phyloP scores from a whole-genome alignment of 2,888 invertebrate species.

The Ophion ellenae region DNA sequence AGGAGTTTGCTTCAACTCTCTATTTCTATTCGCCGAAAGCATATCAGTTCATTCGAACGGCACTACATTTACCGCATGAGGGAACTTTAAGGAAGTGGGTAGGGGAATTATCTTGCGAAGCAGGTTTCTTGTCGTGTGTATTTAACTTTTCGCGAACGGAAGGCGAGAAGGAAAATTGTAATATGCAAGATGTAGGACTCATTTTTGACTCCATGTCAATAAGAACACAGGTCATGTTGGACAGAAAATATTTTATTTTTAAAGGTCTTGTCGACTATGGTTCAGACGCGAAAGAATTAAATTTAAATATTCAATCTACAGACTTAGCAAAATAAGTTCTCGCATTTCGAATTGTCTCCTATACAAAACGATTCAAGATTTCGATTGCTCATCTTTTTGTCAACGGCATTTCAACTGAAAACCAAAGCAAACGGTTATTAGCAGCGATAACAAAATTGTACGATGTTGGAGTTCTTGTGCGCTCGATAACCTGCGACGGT shows the following conservation, averaged over 20 bases:
- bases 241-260: neutral
- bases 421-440: neutral
- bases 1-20: constrained; percentile 4
- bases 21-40: constrained; percentile 2
- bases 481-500: neutral
- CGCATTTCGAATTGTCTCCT: neutral
- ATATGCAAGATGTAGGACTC: neutral
- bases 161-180: neutral
- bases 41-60: no score
- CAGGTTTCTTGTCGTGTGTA: neutral
- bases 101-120: neutral
- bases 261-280: neutral
- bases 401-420: neutral
- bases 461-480: neutral
- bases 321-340: neutral
- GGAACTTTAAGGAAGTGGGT: neutral
- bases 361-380: neutral
- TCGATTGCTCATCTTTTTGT: neutral
- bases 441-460: neutral
- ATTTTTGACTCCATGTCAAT: neutral
- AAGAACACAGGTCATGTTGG: neutral
- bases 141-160: neutral
- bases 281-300: neutral
- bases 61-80: neutral
- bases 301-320: neutral